Percentiles rank a stretch among this genome's conserved stretches.
Evolutionary conservation across 92 coral and sea anemone genomes (phyloP).

Genomic region (Phymanthus crucifer): DNA sequence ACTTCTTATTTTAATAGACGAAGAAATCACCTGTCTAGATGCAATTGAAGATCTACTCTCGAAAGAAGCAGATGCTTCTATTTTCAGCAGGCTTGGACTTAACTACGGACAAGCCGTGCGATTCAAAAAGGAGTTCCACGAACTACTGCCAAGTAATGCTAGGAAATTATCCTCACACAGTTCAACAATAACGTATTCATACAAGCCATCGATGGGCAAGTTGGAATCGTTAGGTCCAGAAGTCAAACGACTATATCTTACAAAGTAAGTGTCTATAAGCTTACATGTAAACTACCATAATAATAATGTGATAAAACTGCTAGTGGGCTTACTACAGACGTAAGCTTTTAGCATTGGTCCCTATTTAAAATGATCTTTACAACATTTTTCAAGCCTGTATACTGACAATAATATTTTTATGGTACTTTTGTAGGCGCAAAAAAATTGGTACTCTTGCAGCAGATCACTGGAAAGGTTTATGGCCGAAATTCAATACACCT

Average conservation of each 20-base stretch:
- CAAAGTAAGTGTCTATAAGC: neutral
- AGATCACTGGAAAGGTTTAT: conserved; percentile 28
- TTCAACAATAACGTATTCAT: neutral
- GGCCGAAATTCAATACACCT: conserved; percentile 55
- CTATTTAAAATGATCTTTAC: neutral
- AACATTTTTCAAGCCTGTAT: too few species aligned
- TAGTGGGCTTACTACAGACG: neutral
- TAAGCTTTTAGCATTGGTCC: neutral
- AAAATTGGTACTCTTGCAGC: conserved; percentile 41
- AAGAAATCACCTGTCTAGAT: neutral
- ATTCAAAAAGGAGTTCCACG: neutral
- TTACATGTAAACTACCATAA: neutral
- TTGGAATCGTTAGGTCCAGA: neutral
- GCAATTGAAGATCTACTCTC: conserved; percentile 11
- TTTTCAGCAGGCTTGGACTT: conserved; percentile 7
- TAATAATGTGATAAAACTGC: neutral
- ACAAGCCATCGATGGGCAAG: neutral
- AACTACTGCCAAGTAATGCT: neutral
- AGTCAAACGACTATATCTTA: neutral
- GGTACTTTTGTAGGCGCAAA: conserved; percentile 18
- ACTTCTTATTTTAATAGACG: conserved; percentile 6
- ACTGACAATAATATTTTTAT: too few species aligned
- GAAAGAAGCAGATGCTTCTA: conserved; percentile 3
- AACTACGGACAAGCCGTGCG: conserved; percentile 1
- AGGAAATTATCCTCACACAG: neutral